Evolutionary conservation across 2,797 vertebrate species (phyloP).

Genomic region (Pempheris klunzingeri): DNA sequence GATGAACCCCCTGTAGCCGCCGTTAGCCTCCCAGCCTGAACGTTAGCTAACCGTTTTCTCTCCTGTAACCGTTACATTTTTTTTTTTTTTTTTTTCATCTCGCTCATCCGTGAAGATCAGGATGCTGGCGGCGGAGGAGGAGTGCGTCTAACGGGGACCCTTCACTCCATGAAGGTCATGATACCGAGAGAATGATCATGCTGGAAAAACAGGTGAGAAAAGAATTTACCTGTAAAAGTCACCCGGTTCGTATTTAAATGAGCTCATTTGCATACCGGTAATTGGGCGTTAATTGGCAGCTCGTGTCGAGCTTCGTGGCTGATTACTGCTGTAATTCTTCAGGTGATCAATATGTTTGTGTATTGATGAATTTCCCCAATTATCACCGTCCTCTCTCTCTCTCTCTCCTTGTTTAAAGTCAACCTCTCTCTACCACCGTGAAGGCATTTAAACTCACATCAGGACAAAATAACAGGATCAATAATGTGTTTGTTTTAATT

Average conservation of each 20-base stretch:
- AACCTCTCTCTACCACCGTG: conserved; percentile 11
- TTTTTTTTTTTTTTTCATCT: not conserved
- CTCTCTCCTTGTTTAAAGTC: not conserved
- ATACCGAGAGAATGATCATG: conserved; percentile 85
- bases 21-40: conserved; percentile 30
- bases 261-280: conserved; percentile 53
- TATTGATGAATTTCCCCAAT: not conserved
- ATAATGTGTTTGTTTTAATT: not conserved
- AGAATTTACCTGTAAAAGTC: not conserved
- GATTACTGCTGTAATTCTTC: not conserved
- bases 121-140: conserved; percentile 67
- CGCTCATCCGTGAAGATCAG: conserved; percentile 36
- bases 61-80: not conserved
- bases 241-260: conserved; percentile 32
- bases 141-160: conserved; percentile 49
- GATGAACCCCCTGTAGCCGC: conserved; percentile 41
- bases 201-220: conserved; percentile 84
- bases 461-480: too few species aligned
- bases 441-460: not conserved
- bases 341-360: conserved; percentile 31
- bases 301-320: not conserved
- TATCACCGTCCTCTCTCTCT: conserved; percentile 10
- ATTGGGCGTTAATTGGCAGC: conserved; percentile 12
- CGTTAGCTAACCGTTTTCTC: conserved; percentile 32
- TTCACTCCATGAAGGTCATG: conserved; percentile 81